Evolutionary conservation across 2,797 vertebrate genomes (phyloP), one percentile per base, ranked within the genome.

Genomic region (Schizopygopsis malacanthus): DNA sequence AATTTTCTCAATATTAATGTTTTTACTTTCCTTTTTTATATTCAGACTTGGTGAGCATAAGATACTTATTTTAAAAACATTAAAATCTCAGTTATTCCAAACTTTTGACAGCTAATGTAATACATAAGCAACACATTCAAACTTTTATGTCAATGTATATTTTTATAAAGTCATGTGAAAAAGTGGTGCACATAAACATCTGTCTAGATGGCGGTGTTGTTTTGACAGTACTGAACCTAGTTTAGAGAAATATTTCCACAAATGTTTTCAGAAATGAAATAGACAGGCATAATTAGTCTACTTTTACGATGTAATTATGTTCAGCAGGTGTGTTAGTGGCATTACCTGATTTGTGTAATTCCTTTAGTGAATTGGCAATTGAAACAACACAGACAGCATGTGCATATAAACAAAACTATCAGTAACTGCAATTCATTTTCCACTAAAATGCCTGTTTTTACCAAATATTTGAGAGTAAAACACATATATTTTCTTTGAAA

Each of bases 271-370:
- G 4, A 8, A 15, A 20, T 4, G 47, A 15, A 75, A 33, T 28
- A 47, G 25, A 75, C 45, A 52, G 45, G 47, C 16, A 75, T 75
- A 52, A 52, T 75, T 52, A 33, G 72, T 52, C 72, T 45, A 25
- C 41, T 52, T 73, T 75, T 18, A 52, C 0, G 0, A 33, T 10
- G 45, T 75, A 52, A 52, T 52, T 75, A 75, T 33, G 8, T 52
- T 52, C 15, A 28, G 25, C 72, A 75, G 72, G 72, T 52, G 45
- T 75, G 45, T 75, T 52, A 52, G 71, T 16, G 25, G 72, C 72
- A 52, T 75, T 75, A 52, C 25, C 7, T 5, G 13, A 50, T 75
- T 18, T 18, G 45, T 33, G 8, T 28, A 50, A 50, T 50, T 52
- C 16, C 47, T 75, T 52, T 52, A 52, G 47, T 76, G 72, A 54